Evolutionary conservation across 2,113 vertebrate genomes (phyloP), one percentile per base, ranked within the genome.

Genomic region (Lonchura striata): DNA sequence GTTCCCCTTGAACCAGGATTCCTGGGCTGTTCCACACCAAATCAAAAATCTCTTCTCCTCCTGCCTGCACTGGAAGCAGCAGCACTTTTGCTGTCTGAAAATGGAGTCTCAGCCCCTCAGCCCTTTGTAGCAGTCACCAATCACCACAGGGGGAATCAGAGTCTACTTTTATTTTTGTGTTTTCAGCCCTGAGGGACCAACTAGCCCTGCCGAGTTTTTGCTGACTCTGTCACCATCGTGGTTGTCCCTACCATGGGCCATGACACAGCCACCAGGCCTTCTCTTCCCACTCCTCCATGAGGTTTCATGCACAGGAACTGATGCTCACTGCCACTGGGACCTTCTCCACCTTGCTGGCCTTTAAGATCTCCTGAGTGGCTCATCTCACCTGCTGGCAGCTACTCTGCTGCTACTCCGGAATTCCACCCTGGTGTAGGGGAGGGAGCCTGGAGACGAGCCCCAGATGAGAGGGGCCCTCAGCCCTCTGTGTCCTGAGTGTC

Each of bases 241-340:
- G 28, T 0, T 46, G 53, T 44, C 5, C 53, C 50, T 21, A 1
- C 41, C 76, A 0, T 0, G 7, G 74, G 24, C 22, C 8, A 42
- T 1, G 4, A 0, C 59, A 0, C 21, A 24, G 42, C 13, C 46
- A 15, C 23, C 0, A 2, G 11, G 19, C 8, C 42, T 4, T 19
- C 53, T 27, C n/a, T 76, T 39, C 27, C n/a, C 49, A 47, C 27
- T 2, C 2, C 13, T 0, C 11, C 27, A 15, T 2, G 39, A 21
- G 12, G 42, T 35, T 42, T 11, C 60, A 44, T 5, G 27, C 54
- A 8, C 7, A 3, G 66, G 22, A 63, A 35, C 2, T 35, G 11
- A 2, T n/a, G 7, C 37, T 35, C 13, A 6, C 8, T n/a, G 42
- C 20, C 46, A 25, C 30, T 7, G 21, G 7, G 39, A 65, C 18